Evolutionary conservation across 2,797 vertebrate genomes (phyloP), one percentile per base, ranked within the genome.

Genomic region (Enteromius anoplus): DNA sequence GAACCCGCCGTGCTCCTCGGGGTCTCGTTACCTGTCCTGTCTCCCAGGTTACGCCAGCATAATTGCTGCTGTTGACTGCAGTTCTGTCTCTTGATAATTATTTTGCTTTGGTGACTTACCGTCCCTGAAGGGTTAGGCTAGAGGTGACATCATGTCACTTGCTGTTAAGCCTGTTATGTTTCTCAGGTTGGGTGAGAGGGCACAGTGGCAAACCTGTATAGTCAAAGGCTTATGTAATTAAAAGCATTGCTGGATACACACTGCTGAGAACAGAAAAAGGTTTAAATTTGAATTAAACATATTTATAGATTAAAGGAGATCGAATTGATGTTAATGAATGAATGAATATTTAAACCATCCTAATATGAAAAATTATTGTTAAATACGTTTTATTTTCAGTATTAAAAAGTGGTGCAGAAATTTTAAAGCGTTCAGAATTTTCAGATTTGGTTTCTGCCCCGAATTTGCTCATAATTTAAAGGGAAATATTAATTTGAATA

Each of bases 31-130:
- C 73, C 62, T 66, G 34, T 78, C 64, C 65, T 17, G 68, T 86
- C 78, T 51, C 85, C 83, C 69, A 32, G 85, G 85, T 77, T 81
- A 72, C 80, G 2, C 68, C 76, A 23, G 34, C 64, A 75, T 86
- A 85, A 88, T 85, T 86, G 87, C 62, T 58, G 62, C 78, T 85
- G 87, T 86, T 86, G 84, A 84, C 81, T 85, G 29, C 65, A 71
- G 32, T 81, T 32, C 9, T 55, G 78, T 81, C 87, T 79, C 76
- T 80, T 68, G 84, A 66, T 77, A 80, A 60, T 81, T 82, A 53
- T 85, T 83, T 77, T 84, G 75, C 83, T 71, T 65, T 72, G 53
- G 71, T 60, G 60, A 80, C 71, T 82, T 69, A 21, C 70, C 65
- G 49, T 84, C 58, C 70, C 75, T 60, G 32, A 70, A 32, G 81